Base-by-base conservation (phyloP, 2,888 invertebrate species). In the Tenthredo scrophulariae region DNA sequence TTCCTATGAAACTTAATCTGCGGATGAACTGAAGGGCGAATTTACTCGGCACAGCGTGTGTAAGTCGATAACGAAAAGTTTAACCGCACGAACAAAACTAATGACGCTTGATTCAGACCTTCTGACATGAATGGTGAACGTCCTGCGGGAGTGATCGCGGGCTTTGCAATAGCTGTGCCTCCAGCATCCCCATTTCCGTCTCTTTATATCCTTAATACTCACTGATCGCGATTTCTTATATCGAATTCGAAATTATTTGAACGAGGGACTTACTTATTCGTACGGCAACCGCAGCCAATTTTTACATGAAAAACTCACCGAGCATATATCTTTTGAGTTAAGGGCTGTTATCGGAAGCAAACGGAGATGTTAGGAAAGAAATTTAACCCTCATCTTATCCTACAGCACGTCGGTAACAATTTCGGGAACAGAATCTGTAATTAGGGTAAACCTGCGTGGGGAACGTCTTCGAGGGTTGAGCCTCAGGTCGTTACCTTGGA, bases 41-140 rank as follows among this genome's bases (percentile, higher is more conserved):
- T 67, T 67, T 67, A 33, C 15, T 67, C 18, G 67, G 6, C 15
- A 67, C 3, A 15, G 29, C 15, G 67, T 67, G 1, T 67, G 10
- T 15, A 67, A 67, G 33, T 67, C 29, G 15, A 29, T 22, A 77
- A 26, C 29, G 29, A 77, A 77, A 77, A 77, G 77, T 77, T 77
- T 29, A 50, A 77, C 26, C 33, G 70, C 43, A 74, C 74, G 74
- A 46, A 46, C 74, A 50, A 77, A 62, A 80, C 80, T 80, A 80
- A 80, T 62, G 62, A 80, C 2, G 58, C 62, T 80, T 62, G 80
- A 62, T 80, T 58, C 58, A 62, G 62, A 37, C 10, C 54, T 77
- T 54, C 37, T 54, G 77, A 62, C 62, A 46, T 43, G 62, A 80
- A 80, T 62, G 58, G 58, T 1, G 26, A 80, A 50, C 77, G 50